A percentile compares a stretch with the other conserved stretches of the same genome.
Evolutionary conservation across 2,797 vertebrate genomes (phyloP).

Genomic region (Carapus acus): DNA sequence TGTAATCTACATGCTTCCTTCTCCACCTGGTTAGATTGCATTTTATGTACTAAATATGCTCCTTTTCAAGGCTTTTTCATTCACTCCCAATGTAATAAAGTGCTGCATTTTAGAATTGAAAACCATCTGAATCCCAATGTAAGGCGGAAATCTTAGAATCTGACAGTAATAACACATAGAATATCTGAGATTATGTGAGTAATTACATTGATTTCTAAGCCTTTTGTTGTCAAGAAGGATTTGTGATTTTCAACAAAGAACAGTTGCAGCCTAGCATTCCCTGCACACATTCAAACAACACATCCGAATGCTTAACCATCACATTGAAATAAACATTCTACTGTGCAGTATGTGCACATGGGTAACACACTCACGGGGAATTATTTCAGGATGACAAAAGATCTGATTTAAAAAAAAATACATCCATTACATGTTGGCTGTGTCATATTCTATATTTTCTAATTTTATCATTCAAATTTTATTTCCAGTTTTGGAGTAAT

Average conservation of each 20-base stretch:
- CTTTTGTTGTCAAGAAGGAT: not conserved
- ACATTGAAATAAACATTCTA: constrained; percentile 9
- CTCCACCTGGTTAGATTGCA: constrained; percentile 61
- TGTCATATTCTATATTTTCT: no score
- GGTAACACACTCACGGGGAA: no score
- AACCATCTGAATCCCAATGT: constrained; percentile 7
- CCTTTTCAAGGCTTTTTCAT: constrained; percentile 43
- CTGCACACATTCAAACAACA: constrained; percentile 9
- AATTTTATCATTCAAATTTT: no score
- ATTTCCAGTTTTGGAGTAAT: no score
- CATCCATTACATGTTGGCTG: no score
- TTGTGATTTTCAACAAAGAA: constrained; percentile 10
- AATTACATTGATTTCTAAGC: constrained; percentile 22
- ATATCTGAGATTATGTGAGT: constrained; percentile 14
- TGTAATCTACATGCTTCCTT: constrained; percentile 64
- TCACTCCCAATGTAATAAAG: constrained; percentile 54
- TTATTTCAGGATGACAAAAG: no score
- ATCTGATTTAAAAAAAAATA: no score
- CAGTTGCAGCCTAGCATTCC: not conserved
- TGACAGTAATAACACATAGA: no score
- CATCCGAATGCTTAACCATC: constrained; percentile 1
- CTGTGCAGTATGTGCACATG: not conserved
- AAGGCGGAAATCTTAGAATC: constrained; percentile 9
- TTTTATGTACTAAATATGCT: constrained; percentile 66
- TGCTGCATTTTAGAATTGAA: constrained; percentile 49